Evolutionary conservation across 2,113 vertebrate species (phyloP).

Genomic region (Corydoras maculifer): DNA sequence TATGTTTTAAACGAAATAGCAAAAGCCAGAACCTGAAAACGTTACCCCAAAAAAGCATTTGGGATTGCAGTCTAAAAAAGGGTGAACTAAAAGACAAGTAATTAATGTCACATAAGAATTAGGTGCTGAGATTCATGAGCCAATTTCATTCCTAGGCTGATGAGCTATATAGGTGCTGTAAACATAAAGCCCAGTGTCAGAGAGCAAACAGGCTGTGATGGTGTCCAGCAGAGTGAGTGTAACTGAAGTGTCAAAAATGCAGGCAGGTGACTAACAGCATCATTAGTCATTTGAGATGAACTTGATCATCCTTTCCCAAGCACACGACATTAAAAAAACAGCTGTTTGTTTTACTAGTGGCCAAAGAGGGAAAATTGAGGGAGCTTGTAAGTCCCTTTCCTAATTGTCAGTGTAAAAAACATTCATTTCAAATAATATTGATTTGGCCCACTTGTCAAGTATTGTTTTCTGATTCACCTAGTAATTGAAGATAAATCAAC

Average conservation of each 20-base stretch:
- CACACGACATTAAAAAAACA: background rate
- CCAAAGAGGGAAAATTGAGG: too few relatives aligned
- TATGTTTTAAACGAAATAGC: conserved; percentile 41
- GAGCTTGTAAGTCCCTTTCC: too few relatives aligned
- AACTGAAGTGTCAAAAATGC: too few relatives aligned
- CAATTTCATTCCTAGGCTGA: conserved; percentile 37
- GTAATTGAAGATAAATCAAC: too few relatives aligned
- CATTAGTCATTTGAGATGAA: too few relatives aligned
- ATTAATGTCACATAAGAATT: conserved; percentile 35
- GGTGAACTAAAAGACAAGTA: conserved; percentile 19
- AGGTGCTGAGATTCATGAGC: conserved; percentile 36
- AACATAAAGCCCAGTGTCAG: conserved; percentile 16
- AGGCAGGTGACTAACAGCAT: too few relatives aligned
- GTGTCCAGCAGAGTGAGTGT: too few relatives aligned
- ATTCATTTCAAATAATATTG: too few relatives aligned
- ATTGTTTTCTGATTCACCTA: too few relatives aligned
- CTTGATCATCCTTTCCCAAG: too few relatives aligned
- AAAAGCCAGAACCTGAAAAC: conserved; percentile 6
- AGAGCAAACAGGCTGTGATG: conserved; percentile 3
- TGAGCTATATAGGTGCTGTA: conserved; percentile 4
- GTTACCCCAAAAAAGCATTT: conserved; percentile 10
- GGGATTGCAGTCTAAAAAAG: background rate
- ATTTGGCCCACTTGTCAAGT: too few relatives aligned
- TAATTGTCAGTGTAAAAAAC: too few relatives aligned
- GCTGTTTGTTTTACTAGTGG: conserved; percentile 14